Base-by-base conservation (phyloP, 1,140 invertebrate genomes). In the Listronotus bonariensis region DNA sequence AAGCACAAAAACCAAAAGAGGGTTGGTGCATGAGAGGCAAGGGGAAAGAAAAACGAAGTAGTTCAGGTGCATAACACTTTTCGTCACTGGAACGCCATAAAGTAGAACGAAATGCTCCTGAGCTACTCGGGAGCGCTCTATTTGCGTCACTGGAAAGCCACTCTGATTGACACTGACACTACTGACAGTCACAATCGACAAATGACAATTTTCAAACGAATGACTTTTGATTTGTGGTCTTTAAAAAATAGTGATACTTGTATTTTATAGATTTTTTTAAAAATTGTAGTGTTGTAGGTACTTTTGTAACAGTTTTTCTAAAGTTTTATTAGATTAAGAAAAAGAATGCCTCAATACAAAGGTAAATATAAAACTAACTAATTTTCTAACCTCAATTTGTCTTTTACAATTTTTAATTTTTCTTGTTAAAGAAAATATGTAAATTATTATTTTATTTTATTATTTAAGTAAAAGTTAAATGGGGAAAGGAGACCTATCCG, bases 381-480 rank as follows among this genome's bases (percentile, higher is more conserved):
- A 3, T 52, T 36, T 68, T 48, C 31, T 59, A 68, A 68, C 46
- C 42, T 63, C 17, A 57, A 32, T 17, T 14, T 34, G 1, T 18
- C 7, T n/a, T 8, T 36, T 36, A 36, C 8, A 5, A 7, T 36
- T 36, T 36, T 36, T 36, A 36, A 2, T 36, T 36, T 36, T 36
- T 8, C 11, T 8, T 36, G n/a, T n/a, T n/a, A 1, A 36, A 36
- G 7, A 36, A 5, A 36, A 5, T 10, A 9, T 7, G 1, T 2
- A 1, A 9, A 46, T 46, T 45, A 2, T 48, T 40, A 48, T 49
- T 26, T n/a, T 53, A 12, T 40, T 34, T 52, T 48, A 38, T n/a
- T n/a, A 9, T 82, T 84, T 57, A 70, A 98, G 96, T 99, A 18
- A 97, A 96, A 87, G 94, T 99, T 2, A 99, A 99, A 87, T 99